Base-by-base conservation (phyloP, 2,888 invertebrate genomes). In the Melanotus villosus region DNA sequence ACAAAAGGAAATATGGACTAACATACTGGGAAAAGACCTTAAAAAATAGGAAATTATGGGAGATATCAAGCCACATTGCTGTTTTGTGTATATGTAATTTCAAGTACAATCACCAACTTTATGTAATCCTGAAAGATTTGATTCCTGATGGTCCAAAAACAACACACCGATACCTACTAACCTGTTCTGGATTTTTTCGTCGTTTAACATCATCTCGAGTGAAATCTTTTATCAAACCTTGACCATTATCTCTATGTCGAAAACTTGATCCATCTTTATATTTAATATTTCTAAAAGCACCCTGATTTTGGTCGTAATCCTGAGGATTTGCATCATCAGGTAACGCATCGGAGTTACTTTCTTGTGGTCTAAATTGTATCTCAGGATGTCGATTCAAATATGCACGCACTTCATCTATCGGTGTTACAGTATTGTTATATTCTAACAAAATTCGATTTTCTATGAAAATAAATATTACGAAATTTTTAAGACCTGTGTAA, bases 361-460 rank as follows among this genome's bases (percentile, higher is more conserved):
- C 62, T 1, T 52, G 19, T 1, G 10, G 18, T 9, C 9, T 50
- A 21, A 70, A 70, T 16, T 70, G 63, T 1, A 78, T 68, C 63
- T 80, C 80, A 2, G 81, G 82, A 70, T 85, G 83, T 16, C 68
- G 72, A 47, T 76, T 76, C 14, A 83, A 75, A 65, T 84, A 84
- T 54, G 80, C 80, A 59, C 77, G 79, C 2, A 83, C 78, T 70
- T 82, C 81, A 64, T 80, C 79, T 41, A 81, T 65, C 1, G 81
- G 77, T 0, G 80, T 76, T 73, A 79, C 80, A 9, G 77, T 79
- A 57, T 78, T 79, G 69, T 80, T 81, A 56, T 81, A 82, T 75
- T 84, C 84, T 12, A 80, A 64, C 30, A 59, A 9, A 60, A 75
- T 75, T 63, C 78, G 72, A 58, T 82, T 77, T 56, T 77, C 83